phyloP scores from a whole-genome alignment of 2,113 vertebrate genomes.

The Vidua macroura region DNA sequence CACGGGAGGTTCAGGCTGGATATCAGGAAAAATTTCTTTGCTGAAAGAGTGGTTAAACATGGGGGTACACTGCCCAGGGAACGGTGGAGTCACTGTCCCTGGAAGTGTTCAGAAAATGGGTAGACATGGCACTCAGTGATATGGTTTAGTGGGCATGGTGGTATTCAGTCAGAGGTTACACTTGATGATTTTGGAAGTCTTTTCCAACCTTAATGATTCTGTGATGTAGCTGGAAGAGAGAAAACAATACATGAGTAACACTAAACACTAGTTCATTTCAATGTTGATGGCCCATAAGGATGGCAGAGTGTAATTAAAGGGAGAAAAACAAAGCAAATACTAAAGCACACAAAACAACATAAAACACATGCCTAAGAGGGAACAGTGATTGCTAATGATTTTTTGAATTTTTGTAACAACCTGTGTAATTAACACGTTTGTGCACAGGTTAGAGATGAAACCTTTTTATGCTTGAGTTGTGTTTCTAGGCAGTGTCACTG shows the following conservation, averaged over 20 bases:
- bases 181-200: background rate
- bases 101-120: background rate
- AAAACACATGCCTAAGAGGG: background rate
- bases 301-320: background rate
- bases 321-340: background rate
- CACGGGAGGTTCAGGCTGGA: background rate
- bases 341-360: background rate
- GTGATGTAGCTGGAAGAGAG: background rate
- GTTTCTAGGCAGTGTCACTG: background rate
- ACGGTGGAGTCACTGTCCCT: background rate
- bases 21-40: background rate
- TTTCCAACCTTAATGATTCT: background rate
- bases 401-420: background rate
- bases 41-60: background rate
- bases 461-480: background rate
- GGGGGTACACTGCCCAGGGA: background rate
- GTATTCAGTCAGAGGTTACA: background rate
- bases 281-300: background rate
- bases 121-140: rapidly evolving
- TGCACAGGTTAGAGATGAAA: background rate
- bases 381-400: background rate
- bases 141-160: background rate
- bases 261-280: background rate
- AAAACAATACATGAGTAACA: background rate
- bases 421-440: background rate